A percentile compares a stretch with the other conserved stretches of the same genome.
Conservation (phyloP, 1,140 invertebrate genomes). For the Aphaenogaster rudis region DNA sequence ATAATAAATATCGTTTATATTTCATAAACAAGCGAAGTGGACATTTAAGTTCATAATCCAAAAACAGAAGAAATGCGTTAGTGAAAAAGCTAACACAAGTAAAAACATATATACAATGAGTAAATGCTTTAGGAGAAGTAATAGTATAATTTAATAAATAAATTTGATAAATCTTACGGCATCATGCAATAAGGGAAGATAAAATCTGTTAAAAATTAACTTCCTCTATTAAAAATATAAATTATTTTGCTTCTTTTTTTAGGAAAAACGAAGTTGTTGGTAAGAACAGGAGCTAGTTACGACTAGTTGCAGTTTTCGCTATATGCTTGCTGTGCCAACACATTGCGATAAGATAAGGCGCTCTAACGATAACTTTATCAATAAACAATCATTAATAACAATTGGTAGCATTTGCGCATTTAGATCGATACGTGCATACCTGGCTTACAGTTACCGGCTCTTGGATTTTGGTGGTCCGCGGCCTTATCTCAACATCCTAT, state of each 20-base stretch:
- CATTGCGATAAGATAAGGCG: slow-evolving; percentile 27
- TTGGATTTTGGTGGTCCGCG: slow-evolving; percentile 74
- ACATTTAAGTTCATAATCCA: background rate
- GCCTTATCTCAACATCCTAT: slow-evolving; percentile 81
- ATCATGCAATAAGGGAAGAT: background rate
- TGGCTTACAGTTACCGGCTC: slow-evolving; percentile 77
- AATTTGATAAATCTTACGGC: background rate
- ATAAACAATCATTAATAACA: background rate
- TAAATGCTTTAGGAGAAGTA: background rate
- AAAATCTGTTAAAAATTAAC: background rate
- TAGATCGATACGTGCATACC: slow-evolving; percentile 48
- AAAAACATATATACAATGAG: background rate
- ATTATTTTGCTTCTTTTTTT: background rate
- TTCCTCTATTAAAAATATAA: background rate
- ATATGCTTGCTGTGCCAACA: background rate
- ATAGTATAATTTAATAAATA: background rate
- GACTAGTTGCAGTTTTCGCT: background rate
- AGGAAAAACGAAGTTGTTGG: background rate
- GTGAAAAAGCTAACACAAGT: background rate
- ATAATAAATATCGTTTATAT: background rate
- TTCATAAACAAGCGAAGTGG: background rate
- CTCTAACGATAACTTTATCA: slow-evolving; percentile 12
- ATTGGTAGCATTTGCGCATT: slow-evolving; percentile 19
- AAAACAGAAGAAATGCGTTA: background rate
- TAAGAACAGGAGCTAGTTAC: background rate